Base-by-base conservation (phyloP, 2,888 invertebrate species). In the Encarsia formosa region DNA sequence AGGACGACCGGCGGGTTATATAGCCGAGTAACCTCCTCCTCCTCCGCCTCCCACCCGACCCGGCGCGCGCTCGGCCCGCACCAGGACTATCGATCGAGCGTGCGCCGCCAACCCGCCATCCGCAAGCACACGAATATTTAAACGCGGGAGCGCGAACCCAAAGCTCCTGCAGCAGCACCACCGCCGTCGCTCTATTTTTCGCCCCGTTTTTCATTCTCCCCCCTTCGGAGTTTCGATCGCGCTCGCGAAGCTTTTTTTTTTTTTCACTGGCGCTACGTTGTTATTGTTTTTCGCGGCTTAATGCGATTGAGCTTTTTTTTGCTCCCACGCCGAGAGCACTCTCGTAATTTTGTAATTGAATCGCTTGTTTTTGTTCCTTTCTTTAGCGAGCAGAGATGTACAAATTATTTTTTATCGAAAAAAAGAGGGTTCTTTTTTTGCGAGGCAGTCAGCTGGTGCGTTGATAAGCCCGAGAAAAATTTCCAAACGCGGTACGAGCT, bases 121-220 rank as follows among this genome's bases (percentile, higher is more conserved):
- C 24, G 26, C 50, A 34, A 49, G 46, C 53, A 41, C 50, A 51
- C 52, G 49, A 56, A 56, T 53, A 53, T 54, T 54, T 57, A 54
- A 52, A 49, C 56, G 52, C 37, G 53, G 44, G 46, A 43, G 47
- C 44, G 49, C 49, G n/a, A n/a, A n/a, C n/a, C n/a, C n/a, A n/a
- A n/a, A n/a, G n/a, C n/a, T n/a, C n/a, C n/a, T n/a, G n/a, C n/a
- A n/a, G n/a, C n/a, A n/a, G n/a, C n/a, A n/a, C n/a, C n/a, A n/a
- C n/a, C n/a, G n/a, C n/a, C n/a, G n/a, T 43, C 54, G 49, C 34
- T 52, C 49, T 58, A 54, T 53, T 54, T 58, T 56, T 55, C 56
- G 49, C 54, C 52, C 48, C 43, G 51, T 31, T 32, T 43, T 34
- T 15, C 39, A 47, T 29, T 38, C 43, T 50, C 56, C 52, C 16